Conservation (phyloP, 2,113 vertebrate species). For the Callionymus lyra region DNA sequence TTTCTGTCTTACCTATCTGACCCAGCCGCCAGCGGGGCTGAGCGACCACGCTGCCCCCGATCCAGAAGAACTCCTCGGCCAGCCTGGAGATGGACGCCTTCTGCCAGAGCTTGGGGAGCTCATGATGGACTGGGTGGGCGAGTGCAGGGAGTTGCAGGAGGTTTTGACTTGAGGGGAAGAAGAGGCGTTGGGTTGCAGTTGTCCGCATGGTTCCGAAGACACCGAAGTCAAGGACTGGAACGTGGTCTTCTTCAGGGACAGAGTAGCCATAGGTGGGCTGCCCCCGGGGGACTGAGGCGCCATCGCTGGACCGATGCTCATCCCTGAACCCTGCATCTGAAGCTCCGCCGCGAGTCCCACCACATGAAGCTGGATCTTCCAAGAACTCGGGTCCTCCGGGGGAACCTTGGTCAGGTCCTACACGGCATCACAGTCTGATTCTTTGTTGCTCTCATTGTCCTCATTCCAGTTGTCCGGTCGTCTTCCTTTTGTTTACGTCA, state of each 20-base stretch:
- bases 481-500: constrained; percentile 1
- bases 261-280: constrained; percentile 6
- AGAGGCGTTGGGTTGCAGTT: constrained; percentile 12
- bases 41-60: constrained; percentile 77
- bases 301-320: constrained; percentile 23
- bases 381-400: too few species aligned
- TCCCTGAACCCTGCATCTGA: constrained; percentile 42
- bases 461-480: constrained; percentile 14
- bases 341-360: too few species aligned
- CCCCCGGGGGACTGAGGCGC: constrained; percentile 20
- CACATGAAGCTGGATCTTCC: too few species aligned
- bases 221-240: constrained; percentile 43
- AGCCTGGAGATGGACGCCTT: constrained; percentile 72
- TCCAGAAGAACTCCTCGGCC: constrained; percentile 84
- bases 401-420: background rate
- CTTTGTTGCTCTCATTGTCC: background rate
- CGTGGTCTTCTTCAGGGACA: constrained; percentile 34
- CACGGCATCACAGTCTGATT: background rate
- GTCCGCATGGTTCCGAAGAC: constrained; percentile 38
- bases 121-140: constrained; percentile 45
- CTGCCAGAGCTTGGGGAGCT: constrained; percentile 62
- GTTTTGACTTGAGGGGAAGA: constrained; percentile 10
- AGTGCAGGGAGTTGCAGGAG: constrained; percentile 11
- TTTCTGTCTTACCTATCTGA: constrained; percentile 72
- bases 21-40: constrained; percentile 75